Evolutionary conservation across 35 echinoderm and acorn worm species (phyloP), one percentile per base, ranked within the genome.

Genomic region (Anneissia japonica): DNA sequence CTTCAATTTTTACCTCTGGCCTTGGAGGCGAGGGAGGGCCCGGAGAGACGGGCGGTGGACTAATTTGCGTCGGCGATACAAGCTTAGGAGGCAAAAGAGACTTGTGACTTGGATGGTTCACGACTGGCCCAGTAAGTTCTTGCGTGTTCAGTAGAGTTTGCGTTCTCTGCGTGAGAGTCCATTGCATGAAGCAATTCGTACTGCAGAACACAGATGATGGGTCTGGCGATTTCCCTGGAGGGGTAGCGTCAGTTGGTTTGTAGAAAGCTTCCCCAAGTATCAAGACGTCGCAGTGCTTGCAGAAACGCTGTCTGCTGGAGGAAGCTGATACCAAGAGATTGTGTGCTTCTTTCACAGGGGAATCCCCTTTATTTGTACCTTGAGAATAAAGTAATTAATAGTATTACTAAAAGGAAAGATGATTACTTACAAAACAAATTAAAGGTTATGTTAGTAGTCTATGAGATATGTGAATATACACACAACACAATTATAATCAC

Each of bases 271-370:
- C 95, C 31, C 91, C 91, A 0, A 91, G 40, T 30, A 98, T 90
- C 30, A 98, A 85, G 9, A 98, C 95, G 46, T 98, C 95, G 75
- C 95, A 98, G 86, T 93, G 95, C 76, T 89, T 98, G 80, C 95
- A 98, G 89, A 98, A 98, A 13, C 75, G 46, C 26, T 64, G 51
- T 64, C 26, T 64, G 21, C 51, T 23, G 26, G 51, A 64, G 11
- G 51, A 64, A 64, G 51, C 51, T 19, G 51, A 64, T 23, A 64
- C 21, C 19, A 64, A 64, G 1, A 64, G 51, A 23, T 64, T 64
- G 51, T 64, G 51, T 23, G 51, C 51, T 64, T 64, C 51, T 64
- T 64, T 64, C 51, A 64, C 51, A 64, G 6, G 1, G 26, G 51
- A 23, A 64, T 64, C 51, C 19, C 10, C 21, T 64, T 64, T 45